Evolutionary conservation across 1,140 invertebrate genomes (phyloP).

Genomic region (Globodera rostochiensis): DNA sequence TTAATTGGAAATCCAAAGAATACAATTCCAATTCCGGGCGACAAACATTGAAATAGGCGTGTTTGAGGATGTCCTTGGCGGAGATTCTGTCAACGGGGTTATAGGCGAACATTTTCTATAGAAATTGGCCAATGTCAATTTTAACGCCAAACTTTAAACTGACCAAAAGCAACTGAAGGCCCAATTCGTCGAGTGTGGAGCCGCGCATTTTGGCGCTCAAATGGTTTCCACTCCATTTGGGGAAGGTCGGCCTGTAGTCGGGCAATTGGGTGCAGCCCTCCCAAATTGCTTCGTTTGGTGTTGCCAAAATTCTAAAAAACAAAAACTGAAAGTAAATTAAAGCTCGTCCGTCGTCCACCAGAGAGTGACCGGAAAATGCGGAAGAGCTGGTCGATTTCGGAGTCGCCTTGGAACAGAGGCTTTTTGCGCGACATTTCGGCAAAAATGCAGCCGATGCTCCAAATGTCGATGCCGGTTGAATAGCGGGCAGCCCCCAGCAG

Average conservation of each 20-base stretch:
- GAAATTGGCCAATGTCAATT: slow-evolving; percentile 16
- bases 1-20: not conserved
- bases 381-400: slow-evolving; percentile 92
- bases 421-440: slow-evolving; percentile 88
- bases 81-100: slow-evolving; percentile 77
- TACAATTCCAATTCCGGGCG: not conserved
- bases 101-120: slow-evolving; percentile 79
- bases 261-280: slow-evolving; percentile 82
- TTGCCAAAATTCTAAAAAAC: slow-evolving; percentile 73
- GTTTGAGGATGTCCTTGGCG: slow-evolving; percentile 74
- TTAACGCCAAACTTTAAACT: not conserved
- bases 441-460: slow-evolving; percentile 95
- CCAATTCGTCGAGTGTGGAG: slow-evolving; percentile 65
- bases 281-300: slow-evolving; percentile 87
- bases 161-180: slow-evolving; percentile 75
- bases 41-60: slow-evolving; percentile 75
- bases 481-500: slow-evolving; percentile 84
- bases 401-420: slow-evolving; percentile 90
- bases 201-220: slow-evolving; percentile 65
- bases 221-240: slow-evolving; percentile 79
- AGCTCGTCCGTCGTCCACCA: too few relatives aligned
- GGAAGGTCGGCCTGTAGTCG: slow-evolving; percentile 87
- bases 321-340: not conserved
- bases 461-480: slow-evolving; percentile 78
- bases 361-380: slow-evolving; percentile 78